phyloP scores from a whole-genome alignment of 2,113 vertebrate species.

The Orycteropus afer region DNA sequence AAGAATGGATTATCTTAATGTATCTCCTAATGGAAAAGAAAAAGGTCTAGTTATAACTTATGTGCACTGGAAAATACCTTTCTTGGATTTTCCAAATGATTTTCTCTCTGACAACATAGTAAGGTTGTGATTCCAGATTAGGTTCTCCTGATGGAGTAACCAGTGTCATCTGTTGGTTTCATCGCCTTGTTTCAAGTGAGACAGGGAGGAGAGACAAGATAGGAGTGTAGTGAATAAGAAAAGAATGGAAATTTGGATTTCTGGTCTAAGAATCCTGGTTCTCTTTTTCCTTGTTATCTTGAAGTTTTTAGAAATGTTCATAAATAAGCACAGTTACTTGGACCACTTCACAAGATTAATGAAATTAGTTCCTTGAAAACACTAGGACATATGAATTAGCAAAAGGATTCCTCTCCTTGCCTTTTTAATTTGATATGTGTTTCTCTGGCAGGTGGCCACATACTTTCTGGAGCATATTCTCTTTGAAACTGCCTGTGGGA shows the following conservation, averaged over 20 bases:
- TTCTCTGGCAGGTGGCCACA: not conserved
- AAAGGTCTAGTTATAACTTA: not conserved
- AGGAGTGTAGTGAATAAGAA: not conserved
- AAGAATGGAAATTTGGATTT: not conserved
- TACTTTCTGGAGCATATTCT: not conserved
- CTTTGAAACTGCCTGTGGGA: conserved; percentile 43
- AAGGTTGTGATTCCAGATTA: not conserved
- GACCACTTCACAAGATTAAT: not conserved
- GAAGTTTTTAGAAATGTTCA: conserved; percentile 28
- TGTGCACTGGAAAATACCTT: not conserved
- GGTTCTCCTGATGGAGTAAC: not conserved
- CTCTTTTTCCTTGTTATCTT: not conserved
- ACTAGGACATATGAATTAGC: not conserved
- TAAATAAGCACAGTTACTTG: not conserved
- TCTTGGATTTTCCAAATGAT: not conserved
- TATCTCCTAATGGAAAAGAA: not conserved
- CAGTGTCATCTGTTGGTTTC: not conserved
- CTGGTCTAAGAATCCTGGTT: not conserved
- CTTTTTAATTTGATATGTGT: not conserved
- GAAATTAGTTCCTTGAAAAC: conserved; percentile 16
- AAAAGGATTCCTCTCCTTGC: not conserved
- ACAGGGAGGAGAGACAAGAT: not conserved
- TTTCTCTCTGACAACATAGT: conserved; percentile 18
- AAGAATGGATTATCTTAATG: not conserved
- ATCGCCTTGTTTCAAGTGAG: not conserved